Base-by-base conservation (phyloP, 1,140 invertebrate genomes). In the Drosophila kohkoa region DNA sequence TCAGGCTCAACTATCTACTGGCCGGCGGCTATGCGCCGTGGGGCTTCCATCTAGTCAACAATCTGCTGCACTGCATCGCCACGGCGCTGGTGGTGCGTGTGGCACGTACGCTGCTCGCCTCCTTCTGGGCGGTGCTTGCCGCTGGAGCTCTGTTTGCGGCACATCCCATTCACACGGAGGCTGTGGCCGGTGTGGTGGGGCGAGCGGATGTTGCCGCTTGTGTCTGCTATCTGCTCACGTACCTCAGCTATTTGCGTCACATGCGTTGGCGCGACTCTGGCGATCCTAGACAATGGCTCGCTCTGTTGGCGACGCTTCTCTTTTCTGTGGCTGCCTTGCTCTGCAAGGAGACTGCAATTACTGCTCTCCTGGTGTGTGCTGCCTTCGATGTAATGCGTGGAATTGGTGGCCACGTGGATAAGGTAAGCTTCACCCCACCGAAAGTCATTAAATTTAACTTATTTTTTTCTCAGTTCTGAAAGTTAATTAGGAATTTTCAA, bases 101-200 rank as follows among this genome's bases (percentile, higher is more conserved):
- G 11, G 96, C 96, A 7, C 93, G 95, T 52, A 94, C 95, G 41
- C 92, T 96, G 10, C 92, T 96, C 41, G 94, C 95, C 55, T 94
- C 94, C 65, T 94, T 94, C 81, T 93, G 96, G 89, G 95, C 96
- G 6, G 94, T 96, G 10, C 95, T 96, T 57, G 94, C 98, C 13
- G 95, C 98, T 0, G 97, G 98, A 1, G 92, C 98, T 1, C 94
- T 98, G 25, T 99, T 99, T 93, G 98, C 98, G 43, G 96, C 97
- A 0, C 99, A 99, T 94, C 99, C 99, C 13, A 96, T 99, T 76
- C 99, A 99, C 93, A 97, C 97, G 30, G 98, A 99, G 93, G 97
- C 98, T 1, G 98, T 99, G 5, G 97, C 98, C 8, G 98, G 98
- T n/a, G 95, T 99, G 51, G 98, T 99, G 8, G 98, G 99, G 7